Evolutionary conservation across 2,888 invertebrate species (phyloP).

Genomic region (Syrista parreyssii): DNA sequence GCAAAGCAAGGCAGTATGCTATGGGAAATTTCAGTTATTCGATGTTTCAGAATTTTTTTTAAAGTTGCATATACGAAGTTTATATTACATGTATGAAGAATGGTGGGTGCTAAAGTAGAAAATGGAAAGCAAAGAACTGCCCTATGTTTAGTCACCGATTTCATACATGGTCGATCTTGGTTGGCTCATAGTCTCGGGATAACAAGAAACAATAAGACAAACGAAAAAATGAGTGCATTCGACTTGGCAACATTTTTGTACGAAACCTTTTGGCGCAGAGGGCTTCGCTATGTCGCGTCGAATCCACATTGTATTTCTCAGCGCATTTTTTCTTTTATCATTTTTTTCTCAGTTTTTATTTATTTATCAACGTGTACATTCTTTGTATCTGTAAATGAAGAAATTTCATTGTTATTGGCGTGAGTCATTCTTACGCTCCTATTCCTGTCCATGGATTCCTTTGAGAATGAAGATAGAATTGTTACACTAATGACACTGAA

Average conservation of each 20-base stretch:
- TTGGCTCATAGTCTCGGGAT: not conserved
- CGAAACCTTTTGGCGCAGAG: constrained; percentile 29
- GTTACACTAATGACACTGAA: not conserved
- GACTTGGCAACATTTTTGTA: constrained; percentile 28
- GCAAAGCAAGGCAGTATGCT: not conserved
- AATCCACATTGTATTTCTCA: constrained; percentile 29
- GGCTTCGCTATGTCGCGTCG: constrained; percentile 17
- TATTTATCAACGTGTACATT: constrained; percentile 51
- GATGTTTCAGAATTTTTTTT: not conserved
- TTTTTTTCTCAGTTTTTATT: constrained; percentile 22
- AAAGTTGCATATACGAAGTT: not conserved
- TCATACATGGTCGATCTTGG: not conserved
- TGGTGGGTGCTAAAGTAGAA: not conserved
- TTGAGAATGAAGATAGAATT: not conserved
- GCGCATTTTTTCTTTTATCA: constrained; percentile 21
- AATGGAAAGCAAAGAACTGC: not conserved
- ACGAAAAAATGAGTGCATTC: not conserved
- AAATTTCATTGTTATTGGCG: constrained; percentile 42
- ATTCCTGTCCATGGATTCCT: not conserved
- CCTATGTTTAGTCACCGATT: not conserved
- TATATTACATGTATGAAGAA: not conserved
- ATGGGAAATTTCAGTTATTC: not conserved
- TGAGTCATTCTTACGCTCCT: not conserved
- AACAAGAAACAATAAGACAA: not conserved
- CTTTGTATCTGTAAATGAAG: constrained; percentile 51